Conservation (phyloP, 2,888 invertebrate species). For the Scaptodrosophila latifasciaeformis region DNA sequence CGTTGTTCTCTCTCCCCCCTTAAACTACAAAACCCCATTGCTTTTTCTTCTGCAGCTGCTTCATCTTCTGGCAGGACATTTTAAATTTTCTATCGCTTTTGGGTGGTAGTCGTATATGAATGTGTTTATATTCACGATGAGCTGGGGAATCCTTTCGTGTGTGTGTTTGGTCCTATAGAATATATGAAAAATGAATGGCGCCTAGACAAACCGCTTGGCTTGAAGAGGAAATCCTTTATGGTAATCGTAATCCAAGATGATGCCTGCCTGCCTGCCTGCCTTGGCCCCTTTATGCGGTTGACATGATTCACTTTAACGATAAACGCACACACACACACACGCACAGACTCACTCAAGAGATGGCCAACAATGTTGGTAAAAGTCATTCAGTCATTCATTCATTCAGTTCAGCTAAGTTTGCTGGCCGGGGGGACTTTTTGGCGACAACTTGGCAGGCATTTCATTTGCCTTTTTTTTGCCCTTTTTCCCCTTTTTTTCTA, state of each 20-base stretch:
- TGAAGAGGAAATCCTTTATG: conserved; percentile 55
- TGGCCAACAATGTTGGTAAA: conserved; percentile 47
- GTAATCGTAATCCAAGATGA: conserved; percentile 69
- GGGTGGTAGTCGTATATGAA: background rate
- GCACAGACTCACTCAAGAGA: conserved; percentile 25
- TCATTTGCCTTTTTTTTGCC: conserved; percentile 21
- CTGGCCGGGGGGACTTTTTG: conserved; percentile 6
- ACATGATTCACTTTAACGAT: conserved; percentile 71
- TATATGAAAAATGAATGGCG: conserved; percentile 61
- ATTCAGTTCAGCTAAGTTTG: conserved; percentile 8
- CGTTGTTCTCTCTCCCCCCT: conserved; percentile 1
- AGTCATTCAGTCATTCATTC: too few relatives aligned
- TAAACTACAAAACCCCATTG: too few relatives aligned
- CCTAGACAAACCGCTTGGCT: conserved; percentile 32
- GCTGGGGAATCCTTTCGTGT: too few relatives aligned
- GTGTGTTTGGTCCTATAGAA: background rate
- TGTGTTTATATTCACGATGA: conserved; percentile 20
- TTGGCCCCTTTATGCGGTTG: conserved; percentile 62
- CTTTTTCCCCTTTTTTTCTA: conserved; percentile 6
- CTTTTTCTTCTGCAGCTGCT: background rate
- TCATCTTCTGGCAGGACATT: background rate
- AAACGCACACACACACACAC: conserved; percentile 47
- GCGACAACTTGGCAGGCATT: conserved; percentile 61
- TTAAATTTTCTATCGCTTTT: background rate
- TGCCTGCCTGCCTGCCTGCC: conserved; percentile 13